Conservation (phyloP, 2,113 vertebrate species). For the Orycteropus afer region DNA sequence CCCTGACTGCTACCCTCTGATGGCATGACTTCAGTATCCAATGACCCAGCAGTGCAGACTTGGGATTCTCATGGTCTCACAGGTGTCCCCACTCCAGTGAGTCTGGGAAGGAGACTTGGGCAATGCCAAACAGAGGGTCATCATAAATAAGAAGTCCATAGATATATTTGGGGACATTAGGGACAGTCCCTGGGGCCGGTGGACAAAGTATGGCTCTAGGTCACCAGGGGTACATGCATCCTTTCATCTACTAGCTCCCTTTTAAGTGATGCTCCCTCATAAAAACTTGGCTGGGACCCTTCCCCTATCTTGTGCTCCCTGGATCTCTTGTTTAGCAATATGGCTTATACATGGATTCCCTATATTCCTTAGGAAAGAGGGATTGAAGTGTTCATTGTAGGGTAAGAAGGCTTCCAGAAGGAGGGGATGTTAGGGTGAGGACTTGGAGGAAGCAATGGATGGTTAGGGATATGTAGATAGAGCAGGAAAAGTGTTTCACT, state of each 20-base stretch:
- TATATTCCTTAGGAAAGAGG: background rate
- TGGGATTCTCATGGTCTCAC: background rate
- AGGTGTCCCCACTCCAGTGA: background rate
- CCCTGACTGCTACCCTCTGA: background rate
- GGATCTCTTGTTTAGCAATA: background rate
- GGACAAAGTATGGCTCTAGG: background rate
- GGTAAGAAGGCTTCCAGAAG: background rate
- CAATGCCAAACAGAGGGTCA: background rate
- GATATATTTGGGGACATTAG: background rate
- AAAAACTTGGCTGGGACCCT: background rate
- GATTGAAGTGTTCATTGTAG: background rate
- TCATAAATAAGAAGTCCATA: background rate
- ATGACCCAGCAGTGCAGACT: background rate
- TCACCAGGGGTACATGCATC: background rate
- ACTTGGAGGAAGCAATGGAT: background rate
- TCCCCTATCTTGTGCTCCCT: background rate
- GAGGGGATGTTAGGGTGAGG: background rate
- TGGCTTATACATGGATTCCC: background rate
- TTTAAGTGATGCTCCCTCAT: background rate
- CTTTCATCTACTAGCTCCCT: background rate
- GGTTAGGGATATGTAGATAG: accelerated
- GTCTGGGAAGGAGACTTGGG: background rate
- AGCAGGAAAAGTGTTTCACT: background rate
- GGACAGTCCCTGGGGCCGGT: background rate
- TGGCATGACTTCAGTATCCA: background rate